Evolutionary conservation across 1,140 invertebrate species (phyloP).

Genomic region (Drosophila rhopaloa): DNA sequence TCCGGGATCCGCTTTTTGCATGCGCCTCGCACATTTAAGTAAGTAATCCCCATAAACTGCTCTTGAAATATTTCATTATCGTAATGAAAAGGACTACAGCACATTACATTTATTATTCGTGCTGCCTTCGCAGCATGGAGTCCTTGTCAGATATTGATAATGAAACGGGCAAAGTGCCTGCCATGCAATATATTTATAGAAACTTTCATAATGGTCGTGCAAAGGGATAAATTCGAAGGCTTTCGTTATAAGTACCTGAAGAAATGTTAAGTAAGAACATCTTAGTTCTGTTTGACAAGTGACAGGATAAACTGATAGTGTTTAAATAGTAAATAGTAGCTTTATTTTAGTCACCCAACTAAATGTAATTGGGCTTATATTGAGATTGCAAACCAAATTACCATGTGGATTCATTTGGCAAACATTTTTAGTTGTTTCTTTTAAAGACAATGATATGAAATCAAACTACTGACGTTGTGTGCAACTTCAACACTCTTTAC

Average conservation of each 20-base stretch:
- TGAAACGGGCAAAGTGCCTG: constrained; percentile 46
- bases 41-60: constrained; percentile 81
- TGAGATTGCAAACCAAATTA: too few relatives aligned
- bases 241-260: neutral
- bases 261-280: neutral
- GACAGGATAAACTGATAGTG: too few relatives aligned
- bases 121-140: constrained; percentile 36
- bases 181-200: neutral
- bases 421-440: too few relatives aligned
- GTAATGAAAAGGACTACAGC: constrained; percentile 76
- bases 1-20: constrained; percentile 58
- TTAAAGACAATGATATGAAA: too few relatives aligned
- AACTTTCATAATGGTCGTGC: constrained; percentile 9
- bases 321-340: neutral
- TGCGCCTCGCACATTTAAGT: constrained; percentile 64
- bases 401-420: too few relatives aligned
- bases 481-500: too few relatives aligned
- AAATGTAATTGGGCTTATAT: too few relatives aligned
- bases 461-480: too few relatives aligned
- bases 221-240: neutral
- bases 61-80: constrained; percentile 81
- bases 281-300: neutral
- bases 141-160: constrained; percentile 60
- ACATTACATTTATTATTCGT: constrained; percentile 61
- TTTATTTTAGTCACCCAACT: neutral